Evolutionary conservation across 1,140 invertebrate species (phyloP), one percentile per base, ranked within the genome.

Genomic region (Saccostrea glomerata): DNA sequence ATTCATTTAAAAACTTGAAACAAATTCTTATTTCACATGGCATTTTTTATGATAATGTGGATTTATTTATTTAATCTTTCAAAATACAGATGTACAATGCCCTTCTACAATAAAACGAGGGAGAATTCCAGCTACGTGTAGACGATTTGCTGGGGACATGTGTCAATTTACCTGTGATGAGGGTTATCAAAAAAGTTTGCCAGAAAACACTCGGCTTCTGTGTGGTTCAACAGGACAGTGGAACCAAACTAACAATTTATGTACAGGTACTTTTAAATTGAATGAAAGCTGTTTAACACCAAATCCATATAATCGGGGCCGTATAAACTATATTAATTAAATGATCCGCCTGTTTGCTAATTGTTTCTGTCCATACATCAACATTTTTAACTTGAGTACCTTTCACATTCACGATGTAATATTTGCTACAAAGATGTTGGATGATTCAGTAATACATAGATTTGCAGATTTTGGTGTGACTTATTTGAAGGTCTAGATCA

Each of bases 61-160:
- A 47, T 47, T 9, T 0, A 47, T 47, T 47, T 47, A 6, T 47
- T 47, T 7, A 47, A 0, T 66, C 13, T 1, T 66, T 66, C n/a
- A 66, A 20, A 66, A 66, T 66, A n/a, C 25, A 85, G 84, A 85
- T 63, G 56, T 66, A 40, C 84, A 85, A 17, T 85, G 84, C 20
- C 84, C 84, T 15, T 58, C 30, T 11, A 25, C n/a, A 0, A 30
- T 60, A 17, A 54, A 36, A 20, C 15, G 40, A 5, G 84, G 56
- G 17, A 30, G 20, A 25, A 58, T 85, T 20, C 15, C 17, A 20
- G 5, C 20, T 3, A 40, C 54, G 11, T 85, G 84, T 36, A 85
- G 55, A 85, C 20, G 85, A 73, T 73, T 73, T n/a, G 15, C 85
- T 7, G 85, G 66, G n/a, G 85, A 73, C 9, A 15, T 73, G 13